Percentiles rank a stretch among this genome's conserved stretches.
phyloP scores from a whole-genome alignment of 2,113 vertebrate species.

The Barbus barbus region DNA sequence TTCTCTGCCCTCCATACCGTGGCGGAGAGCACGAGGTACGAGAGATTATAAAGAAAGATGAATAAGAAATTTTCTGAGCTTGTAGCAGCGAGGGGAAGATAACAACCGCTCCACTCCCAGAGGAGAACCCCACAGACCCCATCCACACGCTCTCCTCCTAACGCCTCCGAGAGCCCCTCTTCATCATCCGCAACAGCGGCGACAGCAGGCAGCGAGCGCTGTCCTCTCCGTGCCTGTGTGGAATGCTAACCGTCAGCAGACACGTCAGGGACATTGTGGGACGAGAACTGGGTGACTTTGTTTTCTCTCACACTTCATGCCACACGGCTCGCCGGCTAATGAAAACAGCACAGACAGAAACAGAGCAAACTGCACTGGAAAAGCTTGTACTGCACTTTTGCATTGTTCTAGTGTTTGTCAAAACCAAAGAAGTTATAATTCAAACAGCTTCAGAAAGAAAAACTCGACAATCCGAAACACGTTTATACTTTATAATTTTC shows the following conservation, averaged over 20 bases:
- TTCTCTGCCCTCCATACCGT: background rate
- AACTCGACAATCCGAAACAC: background rate
- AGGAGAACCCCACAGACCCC: slow-evolving; percentile 33
- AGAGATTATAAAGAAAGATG: slow-evolving; percentile 40
- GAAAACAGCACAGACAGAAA: slow-evolving; percentile 13
- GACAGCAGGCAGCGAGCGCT: slow-evolving; percentile 40
- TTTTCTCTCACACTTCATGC: slow-evolving; percentile 56
- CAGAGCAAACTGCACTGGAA: background rate
- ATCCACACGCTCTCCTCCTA: slow-evolving; percentile 38
- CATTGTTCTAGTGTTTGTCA: background rate
- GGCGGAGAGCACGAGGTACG: background rate
- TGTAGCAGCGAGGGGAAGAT: slow-evolving; percentile 29
- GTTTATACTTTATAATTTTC: background rate
- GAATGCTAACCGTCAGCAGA: slow-evolving; percentile 68
- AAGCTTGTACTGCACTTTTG: background rate
- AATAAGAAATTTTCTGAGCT: slow-evolving; percentile 12
- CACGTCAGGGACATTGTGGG: slow-evolving; percentile 62
- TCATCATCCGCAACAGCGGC: slow-evolving; percentile 19
- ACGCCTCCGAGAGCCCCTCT: slow-evolving; percentile 19
- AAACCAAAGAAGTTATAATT: background rate
- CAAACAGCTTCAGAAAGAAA: background rate
- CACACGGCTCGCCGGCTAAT: slow-evolving; percentile 1
- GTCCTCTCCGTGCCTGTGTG: slow-evolving; percentile 56
- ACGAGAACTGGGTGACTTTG: slow-evolving; percentile 65
- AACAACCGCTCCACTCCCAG: slow-evolving; percentile 24